Base-by-base conservation (phyloP, 1,140 invertebrate genomes). In the Sinella curviseta region DNA sequence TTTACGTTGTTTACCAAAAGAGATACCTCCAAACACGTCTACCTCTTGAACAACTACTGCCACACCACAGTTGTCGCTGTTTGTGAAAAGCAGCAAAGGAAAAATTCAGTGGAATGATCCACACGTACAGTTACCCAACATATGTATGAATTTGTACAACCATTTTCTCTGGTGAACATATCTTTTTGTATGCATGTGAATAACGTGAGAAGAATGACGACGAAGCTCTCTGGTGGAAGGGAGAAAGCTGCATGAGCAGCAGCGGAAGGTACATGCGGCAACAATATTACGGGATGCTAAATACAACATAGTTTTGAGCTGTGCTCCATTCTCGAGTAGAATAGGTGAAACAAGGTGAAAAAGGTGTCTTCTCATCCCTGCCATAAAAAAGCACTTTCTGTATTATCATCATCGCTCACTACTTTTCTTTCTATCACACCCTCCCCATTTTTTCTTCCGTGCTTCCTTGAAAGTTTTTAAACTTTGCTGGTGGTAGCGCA, bases 181-280 rank as follows among this genome's bases (percentile, higher is more conserved):
- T 31, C 1, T 30, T 70, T 33, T 14, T 70, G 65, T 70, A 70
- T 70, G 65, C 65, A 70, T 70, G 65, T 33, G 26, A 70, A 70
- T 2, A 70, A 31, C 65, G 30, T 70, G 65, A 33, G 30, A 3
- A 14, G 65, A 70, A 70, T 70, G 31, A 70, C 65, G 31, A 16
- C 8, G 12, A 14, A 70, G 65, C 3, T 24, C 30, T 70, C n/a
- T 14, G 3, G 26, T n/a, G 30, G 30, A 70, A 70, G 65, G 65
- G 2, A n/a, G n/a, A 70, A 70, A 70, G 57, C 30, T 24, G 65
- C n/a, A n/a, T 70, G 65, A 48, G 39, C 39, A 48, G n/a, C n/a
- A n/a, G n/a, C 39, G 20, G 20, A 48, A 48, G 39, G 39, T 48
- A n/a, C n/a, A n/a, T n/a, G n/a, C n/a, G 39, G 39, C 20, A 48